Percentiles rank a stretch among this genome's conserved stretches.
These are phyloP conservation scores for Drosophila miranda DNA, from an alignment of 1,140 invertebrate species.

Conservation along the genomic window DNA sequence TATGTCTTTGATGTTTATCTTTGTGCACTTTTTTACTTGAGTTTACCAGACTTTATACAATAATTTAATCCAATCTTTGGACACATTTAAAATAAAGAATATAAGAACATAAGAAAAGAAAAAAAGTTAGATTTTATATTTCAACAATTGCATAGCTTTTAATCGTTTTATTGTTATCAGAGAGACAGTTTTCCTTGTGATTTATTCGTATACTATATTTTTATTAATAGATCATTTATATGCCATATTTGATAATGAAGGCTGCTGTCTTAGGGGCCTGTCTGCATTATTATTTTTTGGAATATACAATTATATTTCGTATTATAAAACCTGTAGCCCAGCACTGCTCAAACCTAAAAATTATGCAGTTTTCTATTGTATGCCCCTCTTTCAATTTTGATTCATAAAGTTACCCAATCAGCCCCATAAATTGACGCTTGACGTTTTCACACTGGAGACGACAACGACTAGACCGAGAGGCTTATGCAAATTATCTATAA, in stretches of 20 bases:
- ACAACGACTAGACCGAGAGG: not conserved
- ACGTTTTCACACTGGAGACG: conserved; percentile 8
- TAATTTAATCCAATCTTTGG: not conserved
- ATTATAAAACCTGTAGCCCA: conserved; percentile 18
- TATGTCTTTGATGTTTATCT: not conserved
- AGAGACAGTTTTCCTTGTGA: conserved; percentile 16
- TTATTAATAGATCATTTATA: conserved; percentile 21
- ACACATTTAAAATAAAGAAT: too few relatives aligned
- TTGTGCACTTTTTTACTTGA: conserved; percentile 8
- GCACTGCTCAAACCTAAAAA: not conserved
- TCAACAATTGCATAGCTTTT: conserved; percentile 25
- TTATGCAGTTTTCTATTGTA: conserved; percentile 12
- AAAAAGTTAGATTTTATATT: not conserved
- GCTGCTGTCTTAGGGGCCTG: conserved; percentile 9
- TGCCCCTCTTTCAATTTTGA: conserved; percentile 20
- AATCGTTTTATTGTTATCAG: conserved; percentile 23
- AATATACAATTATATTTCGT: conserved; percentile 3
- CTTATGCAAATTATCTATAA: conserved; percentile 47
- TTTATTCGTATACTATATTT: conserved; percentile 20
- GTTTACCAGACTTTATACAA: conserved; percentile 6
- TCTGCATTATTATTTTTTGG: not conserved
- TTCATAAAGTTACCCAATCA: conserved; percentile 38
- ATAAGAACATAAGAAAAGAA: too few relatives aligned
- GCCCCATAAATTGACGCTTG: conserved; percentile 5
- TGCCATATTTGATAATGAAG: conserved; percentile 28